Percentiles rank a stretch among this genome's conserved stretches.
Evolutionary conservation across 1,140 invertebrate genomes (phyloP).

Genomic region (Sinonovacula constricta): DNA sequence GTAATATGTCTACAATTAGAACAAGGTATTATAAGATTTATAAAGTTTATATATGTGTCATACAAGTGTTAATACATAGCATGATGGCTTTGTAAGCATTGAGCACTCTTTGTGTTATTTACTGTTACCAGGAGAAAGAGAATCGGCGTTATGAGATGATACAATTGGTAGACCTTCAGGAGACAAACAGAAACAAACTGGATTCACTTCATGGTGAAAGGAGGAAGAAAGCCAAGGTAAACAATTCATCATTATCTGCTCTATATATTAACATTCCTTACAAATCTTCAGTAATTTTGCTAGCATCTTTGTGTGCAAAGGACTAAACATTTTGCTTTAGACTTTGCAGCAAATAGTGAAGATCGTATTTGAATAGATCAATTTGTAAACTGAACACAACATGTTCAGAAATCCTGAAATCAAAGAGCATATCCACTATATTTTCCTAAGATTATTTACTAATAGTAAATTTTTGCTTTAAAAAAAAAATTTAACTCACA

Average conservation of each 20-base stretch:
- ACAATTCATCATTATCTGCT: constrained; percentile 62
- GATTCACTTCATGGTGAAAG: constrained; percentile 57
- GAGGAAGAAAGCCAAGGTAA: constrained; percentile 71
- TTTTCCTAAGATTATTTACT: no score
- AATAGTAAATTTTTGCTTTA: no score
- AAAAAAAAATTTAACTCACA: no score
- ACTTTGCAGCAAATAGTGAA: no score
- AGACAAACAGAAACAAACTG: constrained; percentile 57
- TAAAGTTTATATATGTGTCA: no score
- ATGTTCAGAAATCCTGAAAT: no score
- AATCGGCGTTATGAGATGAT: constrained; percentile 65
- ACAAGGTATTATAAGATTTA: no score
- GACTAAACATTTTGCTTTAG: constrained; percentile 70
- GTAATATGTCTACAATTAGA: no score
- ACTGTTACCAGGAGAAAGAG: constrained; percentile 69
- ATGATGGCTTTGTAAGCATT: not conserved
- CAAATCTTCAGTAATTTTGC: constrained; percentile 60
- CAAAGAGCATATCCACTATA: no score
- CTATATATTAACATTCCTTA: constrained; percentile 67
- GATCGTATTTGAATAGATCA: no score
- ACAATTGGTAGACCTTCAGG: constrained; percentile 64
- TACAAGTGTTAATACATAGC: no score
- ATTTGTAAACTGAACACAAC: no score
- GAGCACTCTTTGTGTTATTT: not conserved
- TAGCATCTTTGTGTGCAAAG: constrained; percentile 56